Percentiles rank a stretch among this genome's conserved stretches.
Evolutionary conservation across 2,888 invertebrate species (phyloP).

Genomic region (Diplazon laetatorius): DNA sequence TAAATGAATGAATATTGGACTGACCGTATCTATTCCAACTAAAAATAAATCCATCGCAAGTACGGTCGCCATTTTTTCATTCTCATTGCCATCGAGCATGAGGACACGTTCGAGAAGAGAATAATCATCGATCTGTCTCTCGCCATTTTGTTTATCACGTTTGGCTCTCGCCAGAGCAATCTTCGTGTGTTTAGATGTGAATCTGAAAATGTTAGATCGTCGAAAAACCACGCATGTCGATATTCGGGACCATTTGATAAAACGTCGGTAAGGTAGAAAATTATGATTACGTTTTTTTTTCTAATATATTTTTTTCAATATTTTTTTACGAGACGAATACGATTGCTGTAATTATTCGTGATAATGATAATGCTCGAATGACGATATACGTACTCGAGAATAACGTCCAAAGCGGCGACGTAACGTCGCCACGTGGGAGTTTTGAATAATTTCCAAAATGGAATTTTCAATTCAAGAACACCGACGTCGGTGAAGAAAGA

Average conservation of each 20-base stretch:
- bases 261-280: too few relatives aligned
- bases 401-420: constrained; percentile 87
- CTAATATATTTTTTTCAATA: too few relatives aligned
- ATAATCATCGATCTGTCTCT: constrained; percentile 81
- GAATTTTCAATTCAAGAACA: constrained; percentile 86
- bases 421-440: constrained; percentile 86
- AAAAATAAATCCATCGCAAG: constrained; percentile 90
- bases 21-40: constrained; percentile 91
- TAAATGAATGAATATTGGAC: constrained; percentile 62
- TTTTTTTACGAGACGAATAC: too few relatives aligned
- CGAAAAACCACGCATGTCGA: too few relatives aligned
- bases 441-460: constrained; percentile 87
- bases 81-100: constrained; percentile 85
- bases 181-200: constrained; percentile 86
- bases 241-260: too few relatives aligned
- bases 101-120: constrained; percentile 87
- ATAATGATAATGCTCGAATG: too few relatives aligned
- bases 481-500: constrained; percentile 88
- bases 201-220: constrained; percentile 80
- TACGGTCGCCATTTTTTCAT: constrained; percentile 87
- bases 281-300: too few relatives aligned
- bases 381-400: constrained; percentile 86
- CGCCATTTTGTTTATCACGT: too few relatives aligned
- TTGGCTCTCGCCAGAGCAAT: constrained; percentile 83
- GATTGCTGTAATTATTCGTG: too few relatives aligned